Percentiles rank a stretch among this genome's conserved stretches.
These are phyloP conservation scores for Limnephilus auricula DNA, from an alignment of 2,888 invertebrate species.

Conservation along the genomic window DNA sequence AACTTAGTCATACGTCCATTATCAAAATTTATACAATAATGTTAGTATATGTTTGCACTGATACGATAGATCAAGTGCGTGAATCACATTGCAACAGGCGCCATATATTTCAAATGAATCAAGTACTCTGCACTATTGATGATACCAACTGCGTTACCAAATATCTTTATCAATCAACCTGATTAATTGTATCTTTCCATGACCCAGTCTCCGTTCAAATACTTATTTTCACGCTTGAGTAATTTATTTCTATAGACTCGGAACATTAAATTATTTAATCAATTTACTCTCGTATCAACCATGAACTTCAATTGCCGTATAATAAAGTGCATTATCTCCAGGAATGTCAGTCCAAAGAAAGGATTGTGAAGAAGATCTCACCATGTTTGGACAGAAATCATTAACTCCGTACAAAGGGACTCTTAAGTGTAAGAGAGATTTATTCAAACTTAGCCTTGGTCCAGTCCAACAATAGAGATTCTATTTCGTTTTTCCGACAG, in stretches of 20 bases:
- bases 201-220: neutral
- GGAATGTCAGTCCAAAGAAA: conserved; percentile 9
- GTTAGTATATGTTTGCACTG: neutral
- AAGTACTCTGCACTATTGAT: neutral
- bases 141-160: neutral
- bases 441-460: conserved; percentile 20
- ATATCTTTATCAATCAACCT: neutral
- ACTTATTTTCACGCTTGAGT: conserved; percentile 6
- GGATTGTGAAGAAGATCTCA: conserved; percentile 18
- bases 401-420: conserved; percentile 23
- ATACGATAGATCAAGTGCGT: neutral
- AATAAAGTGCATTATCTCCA: conserved; percentile 25
- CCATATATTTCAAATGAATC: neutral
- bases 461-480: neutral
- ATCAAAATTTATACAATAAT: too few relatives aligned
- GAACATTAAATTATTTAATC: conserved; percentile 12
- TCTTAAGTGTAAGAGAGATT: conserved; percentile 24
- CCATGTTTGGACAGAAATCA: conserved; percentile 23
- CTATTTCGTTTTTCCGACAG: conserved; percentile 1
- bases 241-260: neutral
- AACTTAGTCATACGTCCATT: too few relatives aligned
- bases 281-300: conserved; percentile 21
- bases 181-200: neutral
- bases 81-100: neutral
- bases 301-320: conserved; percentile 12